Base-by-base conservation (phyloP, 2,888 invertebrate species). In the Drosophila lacicola region DNA sequence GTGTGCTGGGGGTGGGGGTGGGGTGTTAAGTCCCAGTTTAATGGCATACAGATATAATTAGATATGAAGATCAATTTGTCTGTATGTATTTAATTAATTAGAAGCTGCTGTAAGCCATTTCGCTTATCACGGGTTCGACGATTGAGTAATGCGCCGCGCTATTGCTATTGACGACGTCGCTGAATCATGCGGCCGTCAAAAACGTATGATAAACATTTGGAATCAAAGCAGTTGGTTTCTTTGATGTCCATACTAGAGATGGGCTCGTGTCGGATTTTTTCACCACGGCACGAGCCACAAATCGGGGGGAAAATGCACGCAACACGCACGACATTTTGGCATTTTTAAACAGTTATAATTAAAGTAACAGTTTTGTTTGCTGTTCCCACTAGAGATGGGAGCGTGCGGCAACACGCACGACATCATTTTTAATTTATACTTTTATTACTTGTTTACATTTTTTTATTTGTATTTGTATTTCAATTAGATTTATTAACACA, bases 41-140 rank as follows among this genome's bases (percentile, higher is more conserved):
- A 29, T 29, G 29, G 29, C 25, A 10, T 25, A 6, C n/a, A 36
- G 13, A 29, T 45, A 3, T 25, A 9, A n/a, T 10, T 29, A 11
- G 4, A 17, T 41, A 37, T 42, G 6, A 36, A 14, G 25, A 13
- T n/a, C 17, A 19, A 25, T 19, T 0, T 37, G 4, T 13, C 9
- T 14, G 5, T 45, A 46, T 70, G 56, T 70, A 58, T 37, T 42
- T 42, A 46, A 49, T 63, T 63, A 33, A 71, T 70, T 67, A 60
- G 62, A 51, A 45, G 36, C 45, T 36, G 47, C 54, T 75, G 61
- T 69, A 62, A 72, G 47, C 49, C 47, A 19, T 58, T 63, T 53
- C 34, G 68, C 60, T 81, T 84, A 82, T 82, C 82, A 84, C 82
- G 82, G 78, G 80, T 81, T 81, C 51, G 61, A 39, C 68, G 57